phyloP scores from a whole-genome alignment of 2,888 invertebrate genomes.

The Eupithecia exiguata region DNA sequence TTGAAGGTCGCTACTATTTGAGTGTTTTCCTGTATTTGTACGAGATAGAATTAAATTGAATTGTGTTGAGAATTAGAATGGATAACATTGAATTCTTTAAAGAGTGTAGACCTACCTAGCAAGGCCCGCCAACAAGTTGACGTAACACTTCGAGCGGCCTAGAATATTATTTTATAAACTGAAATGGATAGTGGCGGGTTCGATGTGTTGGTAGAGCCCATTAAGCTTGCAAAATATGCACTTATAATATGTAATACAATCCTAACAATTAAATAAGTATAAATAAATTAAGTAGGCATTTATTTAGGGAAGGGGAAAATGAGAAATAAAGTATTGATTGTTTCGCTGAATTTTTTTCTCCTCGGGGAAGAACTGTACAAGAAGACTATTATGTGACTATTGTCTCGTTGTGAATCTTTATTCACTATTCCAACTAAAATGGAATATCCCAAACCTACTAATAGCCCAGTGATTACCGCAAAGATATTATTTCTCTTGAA shows the following conservation, averaged over 20 bases:
- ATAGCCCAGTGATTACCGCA: not conserved
- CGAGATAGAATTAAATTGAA: not conserved
- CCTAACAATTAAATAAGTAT: no score
- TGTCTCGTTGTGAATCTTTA: not conserved
- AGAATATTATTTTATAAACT: no score
- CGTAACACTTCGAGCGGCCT: not conserved
- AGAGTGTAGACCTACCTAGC: not conserved
- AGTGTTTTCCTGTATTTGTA: conserved; percentile 22
- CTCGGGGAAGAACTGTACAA: not conserved
- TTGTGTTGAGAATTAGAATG: not conserved
- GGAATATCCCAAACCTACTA: not conserved
- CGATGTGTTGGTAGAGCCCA: not conserved
- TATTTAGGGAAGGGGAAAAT: not conserved
- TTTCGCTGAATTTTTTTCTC: not conserved
- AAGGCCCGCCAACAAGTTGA: not conserved
- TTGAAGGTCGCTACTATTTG: conserved; percentile 29
- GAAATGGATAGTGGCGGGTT: not conserved
- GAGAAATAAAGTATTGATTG: not conserved
- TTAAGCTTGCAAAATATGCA: no score
- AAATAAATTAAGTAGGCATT: no score
- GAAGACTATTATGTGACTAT: not conserved
- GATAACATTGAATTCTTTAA: not conserved
- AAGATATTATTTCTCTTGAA: not conserved
- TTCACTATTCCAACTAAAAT: not conserved
- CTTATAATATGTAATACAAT: no score